phyloP scores from a whole-genome alignment of 2,888 invertebrate genomes.

The Heliconius ethilla region DNA sequence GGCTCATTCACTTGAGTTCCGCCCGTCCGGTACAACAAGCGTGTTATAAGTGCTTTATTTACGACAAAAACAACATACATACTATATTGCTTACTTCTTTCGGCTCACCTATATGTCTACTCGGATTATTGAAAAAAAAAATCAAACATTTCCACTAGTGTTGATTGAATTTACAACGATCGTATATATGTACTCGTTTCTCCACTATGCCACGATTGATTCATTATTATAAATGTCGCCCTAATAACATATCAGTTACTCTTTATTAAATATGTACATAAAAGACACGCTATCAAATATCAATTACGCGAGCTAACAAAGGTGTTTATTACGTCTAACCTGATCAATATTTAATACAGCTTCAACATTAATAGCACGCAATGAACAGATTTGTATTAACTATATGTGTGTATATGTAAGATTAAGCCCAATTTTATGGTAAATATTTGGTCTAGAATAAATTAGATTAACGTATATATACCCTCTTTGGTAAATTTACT shows the following conservation, averaged over 20 bases:
- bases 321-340: constrained; percentile 21
- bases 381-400: constrained; percentile 13
- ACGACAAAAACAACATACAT: too few relatives aligned
- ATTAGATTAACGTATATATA: neutral
- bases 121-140: too few relatives aligned
- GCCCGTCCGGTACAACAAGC: too few relatives aligned
- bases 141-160: too few relatives aligned
- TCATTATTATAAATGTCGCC: neutral
- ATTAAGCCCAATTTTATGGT: neutral
- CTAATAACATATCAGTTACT: neutral
- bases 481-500: too few relatives aligned
- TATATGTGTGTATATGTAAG: neutral
- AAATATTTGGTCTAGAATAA: neutral
- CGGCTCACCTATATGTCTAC: too few relatives aligned
- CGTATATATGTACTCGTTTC: too few relatives aligned
- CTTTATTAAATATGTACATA: constrained; percentile 10
- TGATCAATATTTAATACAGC: constrained; percentile 28
- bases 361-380: constrained; percentile 27
- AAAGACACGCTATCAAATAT: constrained; percentile 19
- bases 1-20: too few relatives aligned
- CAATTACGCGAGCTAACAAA: constrained; percentile 28
- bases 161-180: too few relatives aligned
- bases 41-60: too few relatives aligned
- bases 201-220: neutral
- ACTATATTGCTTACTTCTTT: too few relatives aligned